Evolutionary conservation across 2,888 invertebrate species (phyloP), one percentile per base, ranked within the genome.

Genomic region (Bhutanitis thaidina): DNA sequence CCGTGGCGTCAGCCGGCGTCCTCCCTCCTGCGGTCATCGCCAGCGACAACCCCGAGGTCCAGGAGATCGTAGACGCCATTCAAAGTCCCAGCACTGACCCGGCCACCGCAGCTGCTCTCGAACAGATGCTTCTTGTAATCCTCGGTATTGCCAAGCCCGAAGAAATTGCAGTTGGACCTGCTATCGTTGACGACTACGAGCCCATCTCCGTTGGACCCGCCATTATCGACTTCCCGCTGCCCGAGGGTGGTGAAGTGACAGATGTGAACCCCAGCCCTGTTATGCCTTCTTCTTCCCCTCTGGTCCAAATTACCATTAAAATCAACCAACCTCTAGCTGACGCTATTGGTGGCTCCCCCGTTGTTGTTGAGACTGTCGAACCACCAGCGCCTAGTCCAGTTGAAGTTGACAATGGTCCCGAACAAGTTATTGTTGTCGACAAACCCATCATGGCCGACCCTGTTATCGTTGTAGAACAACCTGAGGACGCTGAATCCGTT

Each of bases 11-110:
- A 7, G 57, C 57, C n/a, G 43, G 39, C 38, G 47, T 30, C 30
- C 44, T 54, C 29, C 52, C 57, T 20, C 20, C 20, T 20, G 20
- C 20, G 2, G 20, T 20, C 20, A 20, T 20, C 60, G 64, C 76
- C 58, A 76, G 57, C 35, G 56, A 61, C 13, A 63, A 71, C 62
- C 46, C 60, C 25, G 48, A 55, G 47, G 51, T 75, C 57, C 57
- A 20, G 20, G 64, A 63, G 36, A 63, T 68, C 51, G 36, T 67
- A 7, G 59, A 55, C 12, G 61, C 67, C 29, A 67, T 67, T 63
- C 58, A 69, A 59, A 64, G 65, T 56, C 69, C 71, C 38, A 69
- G 59, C 67, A 67, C 68, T 9, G 58, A 69, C 61, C 65, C 67
- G 29, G 63, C 66, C 4, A 68, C 67, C 49, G 69, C 69, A 50